These are phyloP conservation scores for Urosaurus nigricauda DNA, from an alignment of 2,797 vertebrate genomes.

Conservation along the genomic window DNA sequence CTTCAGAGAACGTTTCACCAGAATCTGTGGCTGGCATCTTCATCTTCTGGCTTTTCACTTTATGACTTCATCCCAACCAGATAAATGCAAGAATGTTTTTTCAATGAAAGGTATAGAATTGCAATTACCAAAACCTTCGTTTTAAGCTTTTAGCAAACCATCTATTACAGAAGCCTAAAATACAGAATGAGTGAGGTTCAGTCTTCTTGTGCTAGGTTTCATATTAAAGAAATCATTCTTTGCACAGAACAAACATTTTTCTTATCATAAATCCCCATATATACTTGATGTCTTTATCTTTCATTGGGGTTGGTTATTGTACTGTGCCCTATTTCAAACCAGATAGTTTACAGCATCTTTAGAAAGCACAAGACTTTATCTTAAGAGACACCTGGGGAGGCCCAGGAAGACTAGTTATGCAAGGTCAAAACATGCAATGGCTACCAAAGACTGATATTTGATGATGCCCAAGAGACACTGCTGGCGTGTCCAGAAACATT, in stretches of 20 bases:
- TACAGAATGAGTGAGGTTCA: not conserved
- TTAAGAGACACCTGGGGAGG: constrained; percentile 46
- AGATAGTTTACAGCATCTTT: constrained; percentile 30
- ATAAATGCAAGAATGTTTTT: not conserved
- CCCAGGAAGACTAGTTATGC: not conserved
- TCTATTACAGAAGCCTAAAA: not conserved
- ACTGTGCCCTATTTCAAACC: constrained; percentile 30
- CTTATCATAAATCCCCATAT: not conserved
- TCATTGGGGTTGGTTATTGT: not conserved
- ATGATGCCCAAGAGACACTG: constrained; percentile 57
- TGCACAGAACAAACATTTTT: constrained; percentile 7
- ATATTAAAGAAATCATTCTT: not conserved
- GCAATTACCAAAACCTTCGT: not conserved
- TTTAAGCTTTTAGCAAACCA: not conserved
- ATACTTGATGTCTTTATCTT: constrained; percentile 6
- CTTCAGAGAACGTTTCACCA: too few species aligned
- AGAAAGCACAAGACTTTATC: constrained; percentile 35
- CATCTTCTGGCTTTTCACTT: not conserved
- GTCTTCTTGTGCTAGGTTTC: not conserved
- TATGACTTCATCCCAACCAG: not conserved
- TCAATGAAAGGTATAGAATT: not conserved
- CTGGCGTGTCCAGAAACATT: constrained; percentile 51
- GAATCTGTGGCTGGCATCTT: too few species aligned
- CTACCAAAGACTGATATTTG: constrained; percentile 45
- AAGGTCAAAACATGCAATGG: constrained; percentile 45